Evolutionary conservation across 35 echinoderm and acorn worm genomes (phyloP).

Genomic region (Hemicentrotus pulcherrimus): DNA sequence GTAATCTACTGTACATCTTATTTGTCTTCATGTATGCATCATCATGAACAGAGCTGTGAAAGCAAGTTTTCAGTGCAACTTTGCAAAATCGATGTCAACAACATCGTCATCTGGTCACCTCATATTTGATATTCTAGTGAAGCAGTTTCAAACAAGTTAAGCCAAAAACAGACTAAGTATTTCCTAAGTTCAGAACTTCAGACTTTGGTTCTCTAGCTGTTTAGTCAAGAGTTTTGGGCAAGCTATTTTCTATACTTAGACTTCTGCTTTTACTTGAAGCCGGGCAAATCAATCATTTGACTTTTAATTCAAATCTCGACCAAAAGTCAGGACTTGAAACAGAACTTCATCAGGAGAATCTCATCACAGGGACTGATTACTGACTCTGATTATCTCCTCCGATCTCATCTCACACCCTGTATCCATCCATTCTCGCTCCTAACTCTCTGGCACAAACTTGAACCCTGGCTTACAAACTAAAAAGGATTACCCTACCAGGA

Average conservation of each 20-base stretch:
- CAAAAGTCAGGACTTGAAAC: too few species aligned
- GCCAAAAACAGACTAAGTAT: too few species aligned
- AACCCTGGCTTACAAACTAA: neutral
- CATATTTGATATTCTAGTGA: too few species aligned
- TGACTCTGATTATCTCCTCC: neutral
- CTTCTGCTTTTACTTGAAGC: neutral
- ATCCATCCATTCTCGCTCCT: neutral
- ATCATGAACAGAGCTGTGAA: neutral
- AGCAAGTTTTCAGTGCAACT: too few species aligned
- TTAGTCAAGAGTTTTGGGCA: neutral
- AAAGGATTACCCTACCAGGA: neutral
- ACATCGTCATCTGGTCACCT: too few species aligned
- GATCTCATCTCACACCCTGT: neutral
- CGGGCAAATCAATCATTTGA: too few species aligned
- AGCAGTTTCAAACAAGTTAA: too few species aligned
- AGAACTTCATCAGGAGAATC: too few species aligned
- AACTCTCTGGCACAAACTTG: neutral
- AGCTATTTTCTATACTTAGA: neutral
- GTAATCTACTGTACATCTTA: neutral
- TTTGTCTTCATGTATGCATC: neutral
- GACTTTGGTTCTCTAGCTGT: too few species aligned
- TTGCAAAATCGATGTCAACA: too few species aligned
- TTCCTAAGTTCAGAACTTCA: too few species aligned
- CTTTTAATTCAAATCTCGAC: too few species aligned
- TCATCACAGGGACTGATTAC: neutral